Conservation (phyloP, 1,140 invertebrate species). For the Diabrotica undecimpunctata region DNA sequence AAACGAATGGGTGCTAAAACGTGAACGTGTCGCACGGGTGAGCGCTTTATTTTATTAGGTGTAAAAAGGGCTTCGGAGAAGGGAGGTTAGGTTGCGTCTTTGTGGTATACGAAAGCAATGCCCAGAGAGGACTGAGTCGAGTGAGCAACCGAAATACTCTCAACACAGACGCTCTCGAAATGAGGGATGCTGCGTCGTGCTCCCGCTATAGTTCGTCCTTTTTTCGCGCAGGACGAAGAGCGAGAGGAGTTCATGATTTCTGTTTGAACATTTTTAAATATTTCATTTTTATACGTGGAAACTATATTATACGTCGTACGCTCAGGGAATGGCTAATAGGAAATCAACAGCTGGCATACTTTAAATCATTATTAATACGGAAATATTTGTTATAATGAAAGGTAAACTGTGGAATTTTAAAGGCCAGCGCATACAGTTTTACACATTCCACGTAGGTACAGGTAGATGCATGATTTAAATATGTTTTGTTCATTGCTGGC, state of each 20-base stretch:
- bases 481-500: too few relatives aligned
- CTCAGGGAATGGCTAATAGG: too few relatives aligned
- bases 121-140: constrained; percentile 14
- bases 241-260: neutral
- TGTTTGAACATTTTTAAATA: constrained; percentile 1
- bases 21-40: constrained; percentile 1
- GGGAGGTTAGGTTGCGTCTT: constrained; percentile 16
- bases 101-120: constrained; percentile 9
- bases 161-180: neutral
- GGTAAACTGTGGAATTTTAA: too few relatives aligned
- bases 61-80: constrained; percentile 12
- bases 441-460: too few relatives aligned
- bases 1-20: neutral
- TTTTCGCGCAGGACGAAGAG: constrained; percentile 2
- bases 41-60: constrained; percentile 7
- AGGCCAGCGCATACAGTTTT: too few relatives aligned
- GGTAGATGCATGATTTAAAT: too few relatives aligned
- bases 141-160: constrained; percentile 8
- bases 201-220: constrained; percentile 2
- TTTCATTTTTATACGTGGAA: neutral
- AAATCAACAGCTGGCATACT: too few relatives aligned
- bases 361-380: too few relatives aligned
- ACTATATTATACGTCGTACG: too few relatives aligned
- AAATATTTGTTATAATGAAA: too few relatives aligned
- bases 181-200: neutral